Base-by-base conservation (phyloP, 2,113 vertebrate genomes). In the Corythoichthys intestinalis region DNA sequence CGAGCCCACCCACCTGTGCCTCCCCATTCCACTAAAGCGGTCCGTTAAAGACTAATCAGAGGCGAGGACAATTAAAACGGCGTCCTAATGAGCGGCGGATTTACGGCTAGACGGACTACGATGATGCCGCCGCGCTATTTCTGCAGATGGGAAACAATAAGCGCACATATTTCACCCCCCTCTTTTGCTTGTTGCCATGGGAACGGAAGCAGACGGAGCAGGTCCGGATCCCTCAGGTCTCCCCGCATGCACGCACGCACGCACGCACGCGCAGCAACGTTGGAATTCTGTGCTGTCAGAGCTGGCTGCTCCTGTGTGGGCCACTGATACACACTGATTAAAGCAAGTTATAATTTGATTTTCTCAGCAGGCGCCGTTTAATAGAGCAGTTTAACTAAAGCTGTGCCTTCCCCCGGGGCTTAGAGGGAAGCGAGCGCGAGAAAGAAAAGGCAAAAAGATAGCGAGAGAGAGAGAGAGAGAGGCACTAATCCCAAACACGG, bases 261-360 rank as follows among this genome's bases (percentile, higher is more conserved):
- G 9, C 52, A 8, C 52, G 6, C 6, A 20, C 52, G 28, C 52
- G 9, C n/a, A 3, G n/a, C 2, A 8, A 53, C 28, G 56, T 34
- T 7, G 17, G 66, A 65, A 62, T 56, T 66, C 65, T 76, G 60
- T 85, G 77, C 83, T 86, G 85, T 88, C 86, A 87, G 83, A 83
- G 85, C 77, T 67, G 81, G 81, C 81, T 90, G 86, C 86, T 88
- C 86, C 87, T 90, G 89, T 90, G 89, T 90, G 87, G 86, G 89
- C 89, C 87, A 90, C 89, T 89, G 87, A 90, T 90, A 90, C 89
- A 89, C 87, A 68, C 89, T 90, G 89, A 90, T 90, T 90, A 90
- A 90, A 91, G 88, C 84, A 91, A 91, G 87, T 91, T 91, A 90
- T 91, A 91, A 91, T 91, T 91, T 91, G 88, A 91, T 91, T 91